Percentiles rank a stretch among this genome's conserved stretches.
Conservation (phyloP, 1,140 invertebrate genomes). For the Tachypleus tridentatus region DNA sequence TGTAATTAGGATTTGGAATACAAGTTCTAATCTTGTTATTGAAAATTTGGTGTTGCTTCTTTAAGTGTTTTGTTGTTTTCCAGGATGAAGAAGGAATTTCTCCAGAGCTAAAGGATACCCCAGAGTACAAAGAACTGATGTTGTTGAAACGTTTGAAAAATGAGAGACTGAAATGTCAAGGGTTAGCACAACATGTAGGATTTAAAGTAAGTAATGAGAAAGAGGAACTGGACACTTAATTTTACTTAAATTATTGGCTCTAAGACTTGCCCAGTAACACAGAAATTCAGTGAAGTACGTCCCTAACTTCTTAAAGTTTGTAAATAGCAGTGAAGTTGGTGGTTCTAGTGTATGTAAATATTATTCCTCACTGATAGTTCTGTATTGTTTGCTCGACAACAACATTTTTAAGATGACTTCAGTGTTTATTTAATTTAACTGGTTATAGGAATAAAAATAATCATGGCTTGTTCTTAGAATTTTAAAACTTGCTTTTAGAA, state of each 20-base stretch:
- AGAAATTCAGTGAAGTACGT: too few species aligned
- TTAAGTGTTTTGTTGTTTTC: constrained; percentile 3
- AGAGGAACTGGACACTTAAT: too few species aligned
- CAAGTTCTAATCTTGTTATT: too few species aligned
- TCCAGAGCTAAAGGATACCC: constrained; percentile 25
- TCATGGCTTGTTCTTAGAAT: neutral
- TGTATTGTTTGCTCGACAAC: too few species aligned
- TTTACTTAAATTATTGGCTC: too few species aligned
- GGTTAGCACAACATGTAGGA: constrained; percentile 36
- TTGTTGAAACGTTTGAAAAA: constrained; percentile 38
- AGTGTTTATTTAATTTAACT: neutral
- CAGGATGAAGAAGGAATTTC: constrained; percentile 32
- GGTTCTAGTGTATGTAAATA: too few species aligned
- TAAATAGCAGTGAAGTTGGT: too few species aligned
- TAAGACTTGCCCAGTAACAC: too few species aligned
- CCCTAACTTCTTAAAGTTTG: too few species aligned
- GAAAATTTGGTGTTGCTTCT: too few species aligned
- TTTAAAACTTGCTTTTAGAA: neutral
- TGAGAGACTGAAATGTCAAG: constrained; percentile 32
- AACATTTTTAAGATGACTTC: neutral
- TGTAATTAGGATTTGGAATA: too few species aligned
- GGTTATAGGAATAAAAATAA: neutral
- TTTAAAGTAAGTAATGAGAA: constrained; percentile 38
- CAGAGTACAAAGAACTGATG: constrained; percentile 33
- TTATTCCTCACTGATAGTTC: too few species aligned